These are phyloP conservation scores for Athripsodes cinereus DNA, from an alignment of 2,888 invertebrate genomes.

Conservation along the genomic window DNA sequence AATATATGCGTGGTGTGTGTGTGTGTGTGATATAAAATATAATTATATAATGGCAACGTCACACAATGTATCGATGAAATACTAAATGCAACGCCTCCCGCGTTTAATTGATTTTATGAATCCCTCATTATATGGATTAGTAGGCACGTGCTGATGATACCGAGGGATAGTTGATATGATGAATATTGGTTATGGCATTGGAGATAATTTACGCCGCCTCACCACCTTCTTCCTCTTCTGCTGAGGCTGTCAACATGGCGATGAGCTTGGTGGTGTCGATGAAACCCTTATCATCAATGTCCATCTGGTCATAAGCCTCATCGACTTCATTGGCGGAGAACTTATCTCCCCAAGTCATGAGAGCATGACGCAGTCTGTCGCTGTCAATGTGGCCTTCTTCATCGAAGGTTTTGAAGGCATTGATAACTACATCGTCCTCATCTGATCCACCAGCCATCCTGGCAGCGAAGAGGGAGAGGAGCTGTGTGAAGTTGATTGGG, in stretches of 20 bases:
- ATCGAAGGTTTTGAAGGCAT: constrained; percentile 90
- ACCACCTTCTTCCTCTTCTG: constrained; percentile 70
- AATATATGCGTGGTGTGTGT: too few species aligned
- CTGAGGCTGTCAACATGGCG: constrained; percentile 81
- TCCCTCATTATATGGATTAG: constrained; percentile 7
- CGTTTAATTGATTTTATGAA: constrained; percentile 3
- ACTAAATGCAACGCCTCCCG: constrained; percentile 17
- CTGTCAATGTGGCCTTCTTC: constrained; percentile 83
- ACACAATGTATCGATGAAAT: constrained; percentile 9
- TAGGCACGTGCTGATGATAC: not conserved
- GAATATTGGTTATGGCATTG: constrained; percentile 12
- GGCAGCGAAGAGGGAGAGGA: constrained; percentile 85
- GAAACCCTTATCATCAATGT: constrained; percentile 84
- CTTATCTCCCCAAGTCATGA: constrained; percentile 92
- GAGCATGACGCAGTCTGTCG: constrained; percentile 82
- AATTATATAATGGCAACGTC: not conserved
- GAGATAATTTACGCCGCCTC: constrained; percentile 35
- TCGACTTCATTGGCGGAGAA: constrained; percentile 84
- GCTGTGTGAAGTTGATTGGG: constrained; percentile 93
- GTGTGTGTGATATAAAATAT: too few species aligned
- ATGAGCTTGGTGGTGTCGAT: constrained; percentile 85
- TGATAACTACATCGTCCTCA: constrained; percentile 87
- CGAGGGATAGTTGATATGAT: constrained; percentile 15
- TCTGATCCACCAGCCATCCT: constrained; percentile 90
- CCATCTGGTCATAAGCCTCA: constrained; percentile 90